A percentile compares a stretch with the other conserved stretches of the same genome.
These are phyloP conservation scores for Diarsia mendica DNA, from an alignment of 2,888 invertebrate genomes.

Conservation along the genomic window DNA sequence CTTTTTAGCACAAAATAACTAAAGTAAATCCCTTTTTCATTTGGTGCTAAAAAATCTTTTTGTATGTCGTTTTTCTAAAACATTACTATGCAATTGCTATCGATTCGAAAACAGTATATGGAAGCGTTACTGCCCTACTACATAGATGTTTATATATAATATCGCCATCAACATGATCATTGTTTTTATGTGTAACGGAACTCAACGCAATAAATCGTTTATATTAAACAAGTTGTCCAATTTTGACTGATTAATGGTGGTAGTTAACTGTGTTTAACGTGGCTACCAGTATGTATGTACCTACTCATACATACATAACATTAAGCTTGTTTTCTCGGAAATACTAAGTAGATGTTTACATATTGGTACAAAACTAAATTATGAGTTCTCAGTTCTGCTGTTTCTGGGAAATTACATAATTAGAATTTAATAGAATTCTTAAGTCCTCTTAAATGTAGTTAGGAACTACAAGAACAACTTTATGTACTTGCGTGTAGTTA, in stretches of 20 bases:
- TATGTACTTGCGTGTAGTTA: not conserved
- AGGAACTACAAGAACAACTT: not conserved
- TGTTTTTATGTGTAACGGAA: not conserved
- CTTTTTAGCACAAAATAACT: no score
- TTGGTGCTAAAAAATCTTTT: no score
- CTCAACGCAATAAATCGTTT: not conserved
- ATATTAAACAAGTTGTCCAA: not conserved
- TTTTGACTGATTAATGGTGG: constrained; percentile 6
- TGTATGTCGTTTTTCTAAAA: no score
- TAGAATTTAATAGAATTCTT: not conserved
- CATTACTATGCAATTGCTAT: no score
- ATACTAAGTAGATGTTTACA: not conserved
- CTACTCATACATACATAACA: not conserved
- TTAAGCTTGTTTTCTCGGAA: not conserved
- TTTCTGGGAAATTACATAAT: not conserved
- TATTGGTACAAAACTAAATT: not conserved
- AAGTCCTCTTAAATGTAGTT: not conserved
- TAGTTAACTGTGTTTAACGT: constrained; percentile 3
- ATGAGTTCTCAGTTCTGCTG: not conserved
- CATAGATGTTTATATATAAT: not conserved
- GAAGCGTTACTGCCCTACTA: no score
- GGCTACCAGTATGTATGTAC: not conserved
- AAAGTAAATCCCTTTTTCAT: no score
- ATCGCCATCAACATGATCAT: not conserved
- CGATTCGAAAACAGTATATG: no score